These are phyloP conservation scores for Euwallacea fornicatus DNA, from an alignment of 1,140 invertebrate species.

Conservation along the genomic window DNA sequence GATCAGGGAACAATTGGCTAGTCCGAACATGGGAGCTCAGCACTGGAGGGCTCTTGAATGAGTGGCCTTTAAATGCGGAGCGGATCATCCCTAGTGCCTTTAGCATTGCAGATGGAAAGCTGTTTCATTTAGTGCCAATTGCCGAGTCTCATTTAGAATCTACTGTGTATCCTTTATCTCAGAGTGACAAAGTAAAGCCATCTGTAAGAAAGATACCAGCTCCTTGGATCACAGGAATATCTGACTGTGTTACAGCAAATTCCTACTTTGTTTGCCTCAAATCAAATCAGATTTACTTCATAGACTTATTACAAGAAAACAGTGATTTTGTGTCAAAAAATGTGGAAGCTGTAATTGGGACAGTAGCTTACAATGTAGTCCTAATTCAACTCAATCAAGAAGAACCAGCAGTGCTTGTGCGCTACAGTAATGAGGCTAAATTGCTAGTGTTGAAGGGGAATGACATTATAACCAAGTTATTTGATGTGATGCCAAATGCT, in stretches of 20 bases:
- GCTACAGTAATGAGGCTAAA: conserved; percentile 43
- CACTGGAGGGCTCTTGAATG: conserved; percentile 65
- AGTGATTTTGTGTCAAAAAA: conserved; percentile 37
- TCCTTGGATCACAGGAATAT: conserved; percentile 62
- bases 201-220: conserved; percentile 63
- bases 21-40: conserved; percentile 77
- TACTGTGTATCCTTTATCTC: conserved; percentile 67
- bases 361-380: conserved; percentile 29
- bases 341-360: conserved; percentile 37
- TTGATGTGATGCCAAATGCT: conserved; percentile 42
- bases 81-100: conserved; percentile 51
- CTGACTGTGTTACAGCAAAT: conserved; percentile 65
- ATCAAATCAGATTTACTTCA: conserved; percentile 50
- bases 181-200: conserved; percentile 57
- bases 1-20: conserved; percentile 65
- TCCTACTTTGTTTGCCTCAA: conserved; percentile 66
- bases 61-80: conserved; percentile 61
- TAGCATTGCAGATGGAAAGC: conserved; percentile 56
- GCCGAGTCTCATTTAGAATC: conserved; percentile 70
- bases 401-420: conserved; percentile 44
- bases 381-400: conserved; percentile 36
- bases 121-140: conserved; percentile 69
- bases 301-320: conserved; percentile 42
- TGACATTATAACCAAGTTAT: conserved; percentile 39
- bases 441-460: conserved; percentile 42